These are phyloP conservation scores for Microcebus jonahi DNA, from an alignment of 2,113 vertebrate species.

Conservation along the genomic window DNA sequence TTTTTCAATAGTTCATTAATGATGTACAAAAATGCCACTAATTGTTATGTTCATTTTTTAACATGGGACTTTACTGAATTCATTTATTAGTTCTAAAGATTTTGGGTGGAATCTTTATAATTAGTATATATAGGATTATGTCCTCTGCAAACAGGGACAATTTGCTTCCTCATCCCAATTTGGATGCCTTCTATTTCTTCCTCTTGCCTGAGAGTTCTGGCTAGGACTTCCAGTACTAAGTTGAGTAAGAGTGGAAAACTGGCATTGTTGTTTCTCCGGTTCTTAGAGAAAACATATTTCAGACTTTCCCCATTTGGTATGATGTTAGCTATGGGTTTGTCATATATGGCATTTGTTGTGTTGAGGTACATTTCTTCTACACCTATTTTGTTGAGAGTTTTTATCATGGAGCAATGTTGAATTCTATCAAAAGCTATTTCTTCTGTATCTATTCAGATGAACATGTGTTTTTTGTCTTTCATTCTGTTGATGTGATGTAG, in stretches of 20 bases:
- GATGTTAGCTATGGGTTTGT: background rate
- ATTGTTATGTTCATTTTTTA: background rate
- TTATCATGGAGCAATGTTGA: background rate
- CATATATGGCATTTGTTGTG: background rate
- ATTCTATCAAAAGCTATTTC: background rate
- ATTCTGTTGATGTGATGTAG: background rate
- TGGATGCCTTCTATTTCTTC: background rate
- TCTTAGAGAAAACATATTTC: background rate
- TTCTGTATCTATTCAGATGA: background rate
- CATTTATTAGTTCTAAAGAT: background rate
- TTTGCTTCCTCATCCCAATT: background rate
- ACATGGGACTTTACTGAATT: background rate
- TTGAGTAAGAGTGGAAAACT: background rate
- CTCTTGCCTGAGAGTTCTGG: background rate
- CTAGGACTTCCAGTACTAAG: background rate
- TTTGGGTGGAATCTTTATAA: background rate
- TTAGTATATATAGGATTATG: background rate
- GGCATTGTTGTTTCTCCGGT: background rate
- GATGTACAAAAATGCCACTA: background rate
- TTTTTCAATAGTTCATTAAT: background rate
- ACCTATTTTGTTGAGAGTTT: background rate
- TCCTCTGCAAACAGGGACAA: background rate
- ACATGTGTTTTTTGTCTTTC: background rate
- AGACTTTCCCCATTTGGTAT: background rate
- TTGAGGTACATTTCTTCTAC: background rate